A percentile compares a stretch with the other conserved stretches of the same genome.
Evolutionary conservation across 2,113 vertebrate species (phyloP).

Genomic region (Xiphophorus hellerii): DNA sequence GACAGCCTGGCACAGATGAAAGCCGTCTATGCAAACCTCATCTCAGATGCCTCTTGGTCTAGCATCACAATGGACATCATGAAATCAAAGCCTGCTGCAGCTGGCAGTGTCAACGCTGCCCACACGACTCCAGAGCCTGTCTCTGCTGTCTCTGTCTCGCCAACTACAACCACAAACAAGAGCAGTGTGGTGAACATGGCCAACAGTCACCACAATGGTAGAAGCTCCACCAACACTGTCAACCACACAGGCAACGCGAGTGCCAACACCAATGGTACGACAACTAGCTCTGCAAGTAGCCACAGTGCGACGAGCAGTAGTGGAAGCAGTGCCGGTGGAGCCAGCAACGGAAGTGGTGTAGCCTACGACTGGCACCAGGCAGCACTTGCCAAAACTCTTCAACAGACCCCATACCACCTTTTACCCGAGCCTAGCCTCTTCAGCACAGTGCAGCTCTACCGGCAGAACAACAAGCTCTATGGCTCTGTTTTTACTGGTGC

Average conservation of each 20-base stretch:
- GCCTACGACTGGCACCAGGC: constrained; percentile 99
- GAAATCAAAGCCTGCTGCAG: constrained; percentile 84
- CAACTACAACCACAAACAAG: constrained; percentile 64
- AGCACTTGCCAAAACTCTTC: constrained; percentile 95
- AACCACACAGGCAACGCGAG: constrained; percentile 73
- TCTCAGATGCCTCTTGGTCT: constrained; percentile 98
- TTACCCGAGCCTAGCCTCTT: constrained; percentile 98
- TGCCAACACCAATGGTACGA: constrained; percentile 73
- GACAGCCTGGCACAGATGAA: constrained; percentile 99
- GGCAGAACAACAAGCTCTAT: constrained; percentile 97
- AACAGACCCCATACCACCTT: constrained; percentile 94
- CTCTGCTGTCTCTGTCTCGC: constrained; percentile 72
- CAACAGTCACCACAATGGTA: constrained; percentile 80
- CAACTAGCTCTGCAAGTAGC: constrained; percentile 70
- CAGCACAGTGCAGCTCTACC: constrained; percentile 98
- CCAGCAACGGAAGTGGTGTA: constrained; percentile 82
- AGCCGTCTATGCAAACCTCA: constrained; percentile 98
- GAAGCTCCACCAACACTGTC: constrained; percentile 77
- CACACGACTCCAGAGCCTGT: constrained; percentile 64
- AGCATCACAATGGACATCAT: constrained; percentile 94
- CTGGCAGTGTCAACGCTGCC: constrained; percentile 64
- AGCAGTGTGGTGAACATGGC: constrained; percentile 70
- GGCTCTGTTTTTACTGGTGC: constrained; percentile 98
- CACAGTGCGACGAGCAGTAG: constrained; percentile 79
- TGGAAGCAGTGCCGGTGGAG: constrained; percentile 69